A percentile compares a stretch with the other conserved stretches of the same genome.
phyloP scores from a whole-genome alignment of 2,888 invertebrate species.

The Nomada fucata region DNA sequence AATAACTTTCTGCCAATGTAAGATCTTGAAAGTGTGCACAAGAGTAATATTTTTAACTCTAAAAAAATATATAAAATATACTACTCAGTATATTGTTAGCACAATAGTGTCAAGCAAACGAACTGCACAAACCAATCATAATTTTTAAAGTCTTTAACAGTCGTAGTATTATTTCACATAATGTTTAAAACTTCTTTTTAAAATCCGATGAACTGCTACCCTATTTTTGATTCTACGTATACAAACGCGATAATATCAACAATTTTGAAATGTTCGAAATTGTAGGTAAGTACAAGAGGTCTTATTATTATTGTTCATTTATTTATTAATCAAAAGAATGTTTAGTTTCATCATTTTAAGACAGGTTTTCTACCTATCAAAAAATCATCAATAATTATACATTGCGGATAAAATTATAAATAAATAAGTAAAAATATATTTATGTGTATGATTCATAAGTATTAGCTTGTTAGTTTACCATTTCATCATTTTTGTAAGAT shows the following conservation, averaged over 20 bases:
- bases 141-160: slow-evolving; percentile 24
- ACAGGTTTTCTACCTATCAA: slow-evolving; percentile 44
- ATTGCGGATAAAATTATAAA: not conserved
- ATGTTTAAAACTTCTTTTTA: slow-evolving; percentile 51
- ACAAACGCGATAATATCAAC: slow-evolving; percentile 31
- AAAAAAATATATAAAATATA: too few relatives aligned
- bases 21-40: slow-evolving; percentile 18
- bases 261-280: slow-evolving; percentile 31
- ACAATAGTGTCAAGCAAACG: slow-evolving; percentile 38
- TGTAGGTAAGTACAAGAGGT: slow-evolving; percentile 51
- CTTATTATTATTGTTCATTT: slow-evolving; percentile 60
- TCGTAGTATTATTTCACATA: slow-evolving; percentile 54
- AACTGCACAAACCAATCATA: slow-evolving; percentile 24
- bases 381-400: slow-evolving; percentile 6
- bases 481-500: too few relatives aligned
- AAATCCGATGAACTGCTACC: slow-evolving; percentile 34
- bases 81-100: slow-evolving; percentile 26
- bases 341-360: slow-evolving; percentile 43
- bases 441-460: too few relatives aligned
- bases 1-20: slow-evolving; percentile 25
- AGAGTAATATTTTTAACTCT: slow-evolving; percentile 45
- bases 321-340: slow-evolving; percentile 47
- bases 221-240: slow-evolving; percentile 46
- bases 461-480: too few relatives aligned
- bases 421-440: too few relatives aligned